Evolutionary conservation across 2,888 invertebrate genomes (phyloP), one percentile per base, ranked within the genome.

Genomic region (Lasius fuliginosus): DNA sequence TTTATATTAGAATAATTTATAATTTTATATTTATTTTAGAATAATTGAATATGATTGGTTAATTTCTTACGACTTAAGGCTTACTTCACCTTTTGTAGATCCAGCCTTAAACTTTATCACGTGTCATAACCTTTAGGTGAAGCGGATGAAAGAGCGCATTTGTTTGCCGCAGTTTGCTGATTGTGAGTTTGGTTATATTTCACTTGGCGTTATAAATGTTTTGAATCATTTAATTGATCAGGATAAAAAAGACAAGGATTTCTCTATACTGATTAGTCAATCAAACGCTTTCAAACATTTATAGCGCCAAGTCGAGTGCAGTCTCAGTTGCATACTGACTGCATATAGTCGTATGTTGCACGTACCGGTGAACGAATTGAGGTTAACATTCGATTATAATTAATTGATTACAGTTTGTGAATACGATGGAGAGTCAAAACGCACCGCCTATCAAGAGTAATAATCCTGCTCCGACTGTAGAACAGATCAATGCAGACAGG

Each of bases 401-500:
- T 53, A 18, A 46, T 53, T n/a, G n/a, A 53, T 6, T 18, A 46
- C 12, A 53, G 15, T 76, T 30, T 53, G 42, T 12, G 23, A 46
- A 69, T 8, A 71, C 58, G 18, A 94, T 94, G 93, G 94, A 94
- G 77, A 91, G 73, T 83, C 94, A 93, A 90, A 90, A 88, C 62
- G 83, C 83, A n/a, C 81, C 90, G 18, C 76, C 91, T 49, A 86
- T 91, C 8, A 95, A 95, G 87, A 93, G 93, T 33, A 95, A 95
- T 85, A 95, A 95, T 92, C 96, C 97, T 18, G 96, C 97, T 69
- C 97, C 97, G 18, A 99, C 99, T 0, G 97, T 99, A 42, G 97
- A 98, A 86, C 99, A 99, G 95, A 98, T 99, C 79, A 98, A 98
- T 95, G 96, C 98, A 0, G 99, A 99, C 94, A 96, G 97, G 93